A percentile compares a stretch with the other conserved stretches of the same genome.
Conservation (phyloP, 2,797 vertebrate genomes). For the Anguilla anguilla region DNA sequence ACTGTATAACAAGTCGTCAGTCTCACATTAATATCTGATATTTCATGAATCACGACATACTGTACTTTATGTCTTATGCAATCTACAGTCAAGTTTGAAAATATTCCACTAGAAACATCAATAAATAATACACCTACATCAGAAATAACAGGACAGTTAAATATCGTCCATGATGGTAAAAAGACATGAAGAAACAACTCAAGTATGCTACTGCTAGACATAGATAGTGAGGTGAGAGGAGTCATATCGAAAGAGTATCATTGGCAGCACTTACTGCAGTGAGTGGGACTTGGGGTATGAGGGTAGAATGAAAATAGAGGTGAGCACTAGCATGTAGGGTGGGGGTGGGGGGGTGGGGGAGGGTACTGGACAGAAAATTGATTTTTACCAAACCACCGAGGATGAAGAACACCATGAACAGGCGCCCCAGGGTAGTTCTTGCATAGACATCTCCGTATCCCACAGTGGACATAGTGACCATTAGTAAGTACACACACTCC, state of each 20-base stretch:
- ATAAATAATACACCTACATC: neutral
- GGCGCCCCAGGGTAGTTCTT: constrained; percentile 89
- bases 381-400: constrained; percentile 90
- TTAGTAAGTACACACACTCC: constrained; percentile 92
- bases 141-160: neutral
- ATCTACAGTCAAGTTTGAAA: neutral
- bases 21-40: neutral
- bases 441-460: constrained; percentile 92
- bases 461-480: constrained; percentile 93
- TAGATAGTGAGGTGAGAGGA: neutral
- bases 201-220: neutral
- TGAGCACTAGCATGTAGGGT: constrained; percentile 31
- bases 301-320: constrained; percentile 49
- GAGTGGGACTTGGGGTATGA: neutral
- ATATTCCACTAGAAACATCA: neutral
- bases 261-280: neutral
- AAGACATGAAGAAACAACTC: neutral
- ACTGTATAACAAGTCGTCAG: constrained; percentile 47
- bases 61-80: neutral
- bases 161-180: neutral
- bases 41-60: neutral
- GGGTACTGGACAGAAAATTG: constrained; percentile 23
- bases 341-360: constrained; percentile 35
- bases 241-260: neutral
- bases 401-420: constrained; percentile 96